These are phyloP conservation scores for Falco biarmicus DNA, from an alignment of 2,797 vertebrate species.

Conservation along the genomic window DNA sequence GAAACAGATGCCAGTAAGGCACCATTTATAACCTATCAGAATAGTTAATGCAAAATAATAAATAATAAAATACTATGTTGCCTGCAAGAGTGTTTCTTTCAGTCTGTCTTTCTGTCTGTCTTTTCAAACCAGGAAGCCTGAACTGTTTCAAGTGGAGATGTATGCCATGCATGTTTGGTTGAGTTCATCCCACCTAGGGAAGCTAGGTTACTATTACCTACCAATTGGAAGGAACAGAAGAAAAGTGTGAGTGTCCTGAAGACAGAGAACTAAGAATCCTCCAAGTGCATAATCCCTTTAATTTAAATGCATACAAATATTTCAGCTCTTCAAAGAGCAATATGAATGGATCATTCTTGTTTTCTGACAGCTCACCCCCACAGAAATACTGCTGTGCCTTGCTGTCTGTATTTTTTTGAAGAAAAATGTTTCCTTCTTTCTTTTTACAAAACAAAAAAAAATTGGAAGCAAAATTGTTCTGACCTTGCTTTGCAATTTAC, in stretches of 20 bases:
- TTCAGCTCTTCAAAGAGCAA: not conserved
- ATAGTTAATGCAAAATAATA: not conserved
- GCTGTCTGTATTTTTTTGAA: not conserved
- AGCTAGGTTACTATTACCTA: not conserved
- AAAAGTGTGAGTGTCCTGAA: not conserved
- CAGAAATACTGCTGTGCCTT: not conserved
- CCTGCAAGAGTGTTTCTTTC: not conserved
- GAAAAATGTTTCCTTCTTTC: not conserved
- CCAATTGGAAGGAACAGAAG: not conserved
- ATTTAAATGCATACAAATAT: not conserved
- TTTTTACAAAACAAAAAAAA: constrained; percentile 30
- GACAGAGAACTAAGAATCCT: not conserved
- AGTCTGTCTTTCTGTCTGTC: not conserved
- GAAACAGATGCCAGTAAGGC: not conserved
- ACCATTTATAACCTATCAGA: not conserved
- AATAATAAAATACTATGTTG: not conserved
- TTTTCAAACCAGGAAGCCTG: not conserved
- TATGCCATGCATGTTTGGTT: not conserved
- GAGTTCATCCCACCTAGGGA: not conserved
- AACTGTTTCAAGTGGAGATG: not conserved
- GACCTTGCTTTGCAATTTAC: constrained; percentile 18
- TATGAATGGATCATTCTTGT: not conserved
- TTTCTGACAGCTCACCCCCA: not conserved
- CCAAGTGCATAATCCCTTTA: not conserved
- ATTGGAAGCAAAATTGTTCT: constrained; percentile 4